Evolutionary conservation across 2,113 vertebrate genomes (phyloP).

Genomic region (Periophthalmus modestus): DNA sequence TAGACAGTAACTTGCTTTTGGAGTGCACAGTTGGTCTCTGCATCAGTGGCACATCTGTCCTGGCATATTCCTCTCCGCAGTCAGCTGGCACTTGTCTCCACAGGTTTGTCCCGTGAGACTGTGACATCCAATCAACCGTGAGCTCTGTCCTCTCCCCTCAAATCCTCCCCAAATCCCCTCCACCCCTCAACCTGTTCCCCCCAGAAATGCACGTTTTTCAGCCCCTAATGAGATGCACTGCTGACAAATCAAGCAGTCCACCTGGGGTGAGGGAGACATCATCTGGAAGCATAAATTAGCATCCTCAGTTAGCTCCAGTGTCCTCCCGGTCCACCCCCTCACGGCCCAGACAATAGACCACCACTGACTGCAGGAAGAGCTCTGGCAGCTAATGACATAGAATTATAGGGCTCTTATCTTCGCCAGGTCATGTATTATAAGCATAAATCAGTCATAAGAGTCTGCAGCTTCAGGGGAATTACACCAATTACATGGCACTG

Average conservation of each 20-base stretch:
- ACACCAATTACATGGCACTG: conserved; percentile 19
- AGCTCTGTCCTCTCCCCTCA: conserved; percentile 9
- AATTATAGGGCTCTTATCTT: conserved; percentile 52
- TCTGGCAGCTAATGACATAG: conserved; percentile 64
- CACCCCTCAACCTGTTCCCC: conserved; percentile 19
- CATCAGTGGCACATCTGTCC: conserved; percentile 6
- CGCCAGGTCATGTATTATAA: conserved; percentile 39
- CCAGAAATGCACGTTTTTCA: conserved; percentile 56
- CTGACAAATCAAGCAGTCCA: conserved; percentile 64
- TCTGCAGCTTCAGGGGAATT: conserved; percentile 19
- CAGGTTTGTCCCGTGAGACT: conserved; percentile 31
- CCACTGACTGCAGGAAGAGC: conserved; percentile 49
- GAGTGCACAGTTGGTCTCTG: not conserved
- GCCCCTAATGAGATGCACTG: conserved; percentile 62
- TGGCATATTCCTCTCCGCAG: not conserved
- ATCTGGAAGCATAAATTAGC: conserved; percentile 66
- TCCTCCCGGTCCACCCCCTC: conserved; percentile 51
- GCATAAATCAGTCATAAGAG: conserved; percentile 21
- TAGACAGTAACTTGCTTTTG: not conserved
- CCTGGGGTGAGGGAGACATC: conserved; percentile 61
- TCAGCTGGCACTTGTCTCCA: conserved; percentile 22
- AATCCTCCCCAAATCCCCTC: too few species aligned
- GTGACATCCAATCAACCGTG: conserved; percentile 35
- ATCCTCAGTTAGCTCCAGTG: conserved; percentile 44
- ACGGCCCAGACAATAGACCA: conserved; percentile 51